These are phyloP conservation scores for Callipepla californica DNA, from an alignment of 2,113 vertebrate genomes.

Conservation along the genomic window DNA sequence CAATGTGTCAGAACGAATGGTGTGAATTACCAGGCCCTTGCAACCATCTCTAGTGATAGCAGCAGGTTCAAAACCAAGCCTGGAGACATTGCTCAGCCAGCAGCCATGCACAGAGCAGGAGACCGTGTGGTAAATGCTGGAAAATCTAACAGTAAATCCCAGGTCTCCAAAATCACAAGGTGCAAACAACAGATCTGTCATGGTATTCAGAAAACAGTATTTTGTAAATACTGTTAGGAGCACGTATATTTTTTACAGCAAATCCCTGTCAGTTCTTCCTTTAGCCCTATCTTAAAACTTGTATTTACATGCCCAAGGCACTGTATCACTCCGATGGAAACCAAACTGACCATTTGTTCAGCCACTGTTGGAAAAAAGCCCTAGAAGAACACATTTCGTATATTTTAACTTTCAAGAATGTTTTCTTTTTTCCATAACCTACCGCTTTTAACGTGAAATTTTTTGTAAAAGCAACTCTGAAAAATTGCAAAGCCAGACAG, in stretches of 20 bases:
- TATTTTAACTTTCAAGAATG: background rate
- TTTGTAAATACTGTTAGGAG: background rate
- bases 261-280: background rate
- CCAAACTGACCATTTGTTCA: background rate
- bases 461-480: background rate
- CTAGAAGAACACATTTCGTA: background rate
- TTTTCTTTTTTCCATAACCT: background rate
- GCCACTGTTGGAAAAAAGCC: background rate
- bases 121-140: background rate
- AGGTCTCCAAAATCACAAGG: fast-evolving
- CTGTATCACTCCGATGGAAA: background rate
- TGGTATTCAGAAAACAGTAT: background rate
- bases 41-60: background rate
- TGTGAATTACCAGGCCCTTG: background rate
- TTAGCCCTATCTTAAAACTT: background rate
- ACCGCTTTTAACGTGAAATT: background rate
- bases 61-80: background rate
- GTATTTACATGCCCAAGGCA: background rate
- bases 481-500: background rate
- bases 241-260: background rate
- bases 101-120: fast-evolving
- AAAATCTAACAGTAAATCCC: background rate
- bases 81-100: fast-evolving
- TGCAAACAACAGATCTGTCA: background rate
- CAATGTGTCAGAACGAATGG: background rate